phyloP scores from a whole-genome alignment of 2,888 invertebrate genomes.

The Euplexia lucipara region DNA sequence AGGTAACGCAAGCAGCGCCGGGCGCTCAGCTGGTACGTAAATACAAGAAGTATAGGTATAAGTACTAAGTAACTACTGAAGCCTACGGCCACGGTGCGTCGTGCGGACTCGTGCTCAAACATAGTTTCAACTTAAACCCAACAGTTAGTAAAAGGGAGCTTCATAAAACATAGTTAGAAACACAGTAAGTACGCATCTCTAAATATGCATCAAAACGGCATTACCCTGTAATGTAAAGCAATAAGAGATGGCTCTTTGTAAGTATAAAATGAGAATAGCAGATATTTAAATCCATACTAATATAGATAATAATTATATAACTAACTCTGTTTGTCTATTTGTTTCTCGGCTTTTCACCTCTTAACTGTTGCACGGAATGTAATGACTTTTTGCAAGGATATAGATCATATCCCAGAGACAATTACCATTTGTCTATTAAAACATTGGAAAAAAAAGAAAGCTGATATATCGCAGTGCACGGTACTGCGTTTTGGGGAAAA shows the following conservation, averaged over 20 bases:
- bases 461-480: too few species aligned
- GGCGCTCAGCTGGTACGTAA: neutral
- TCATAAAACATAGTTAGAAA: slow-evolving; percentile 34
- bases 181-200: slow-evolving; percentile 15
- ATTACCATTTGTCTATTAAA: too few species aligned
- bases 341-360: too few species aligned
- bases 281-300: slow-evolving; percentile 38
- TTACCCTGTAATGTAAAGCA: slow-evolving; percentile 25
- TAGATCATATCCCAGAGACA: too few species aligned
- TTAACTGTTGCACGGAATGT: too few species aligned
- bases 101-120: slow-evolving; percentile 18
- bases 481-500: neutral
- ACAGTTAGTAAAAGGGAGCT: slow-evolving; percentile 28
- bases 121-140: slow-evolving; percentile 20
- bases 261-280: slow-evolving; percentile 43
- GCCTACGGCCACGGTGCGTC: neutral
- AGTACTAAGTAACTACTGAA: slow-evolving; percentile 8
- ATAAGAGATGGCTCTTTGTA: slow-evolving; percentile 26
- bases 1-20: neutral
- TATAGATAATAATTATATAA: too few species aligned
- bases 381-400: too few species aligned
- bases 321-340: too few species aligned
- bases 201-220: slow-evolving; percentile 38
- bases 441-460: too few species aligned
- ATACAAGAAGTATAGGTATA: slow-evolving; percentile 4